Base-by-base conservation (phyloP, 2,888 invertebrate species). In the Tromatobia lineatoria region DNA sequence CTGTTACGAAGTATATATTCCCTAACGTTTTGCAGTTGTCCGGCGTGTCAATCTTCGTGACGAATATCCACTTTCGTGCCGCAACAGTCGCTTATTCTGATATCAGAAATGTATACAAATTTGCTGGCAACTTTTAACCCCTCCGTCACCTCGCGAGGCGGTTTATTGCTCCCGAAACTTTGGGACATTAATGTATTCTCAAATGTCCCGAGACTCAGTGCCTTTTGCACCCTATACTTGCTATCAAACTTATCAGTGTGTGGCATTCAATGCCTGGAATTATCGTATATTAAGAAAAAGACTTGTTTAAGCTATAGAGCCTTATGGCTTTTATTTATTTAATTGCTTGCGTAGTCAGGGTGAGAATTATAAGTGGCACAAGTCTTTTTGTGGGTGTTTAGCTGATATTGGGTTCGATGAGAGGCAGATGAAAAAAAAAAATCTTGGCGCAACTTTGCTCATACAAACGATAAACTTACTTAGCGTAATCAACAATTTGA, bases 1-100 rank as follows among this genome's bases (percentile, higher is more conserved):
- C 38, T 64, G 64, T 64, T 75, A 50, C 74, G 50, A 50, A 34
- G 47, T 61, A 74, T 61, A 47, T 64, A 52, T 38, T 25, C 25
- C 54, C 23, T 1, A 38, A 67, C 67, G 47, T 54, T 20, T 34
- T 20, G 4, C 42, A 57, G 42, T 71, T 71, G 54, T 71, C 23
- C 54, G 71, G 20, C 45, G 38, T 25, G 42, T 71, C 71, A 71
- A 71, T 71, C 23, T 18, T 8, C 45, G 23, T 71, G 42, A 71
- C 42, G 57, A 57, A 57, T 54, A 57, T 42, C 42, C 57, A 20
- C n/a, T 71, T 42, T 71, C 25, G 45, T 71, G 18, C 20, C 42
- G 7, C 15, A 71, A 57, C 18, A 57, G 23, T 42, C 8, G 13
- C 15, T 42, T 15, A 38, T 50, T 77, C 18, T 45, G 29, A 59